Conservation (phyloP, 2,888 invertebrate genomes). For the Seira musarum region DNA sequence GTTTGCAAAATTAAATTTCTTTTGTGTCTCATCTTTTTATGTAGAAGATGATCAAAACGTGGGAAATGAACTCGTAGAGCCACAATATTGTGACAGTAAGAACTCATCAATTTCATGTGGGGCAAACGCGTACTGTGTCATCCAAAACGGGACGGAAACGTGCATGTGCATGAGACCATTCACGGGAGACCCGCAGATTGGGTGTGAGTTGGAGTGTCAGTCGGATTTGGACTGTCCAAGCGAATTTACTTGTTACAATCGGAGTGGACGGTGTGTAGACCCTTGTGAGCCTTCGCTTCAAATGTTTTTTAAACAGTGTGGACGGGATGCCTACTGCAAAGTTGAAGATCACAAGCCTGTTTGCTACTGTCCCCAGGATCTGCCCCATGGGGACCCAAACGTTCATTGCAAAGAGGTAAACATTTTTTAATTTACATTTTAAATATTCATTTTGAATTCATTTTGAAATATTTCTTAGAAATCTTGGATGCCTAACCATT, state of each 20-base stretch:
- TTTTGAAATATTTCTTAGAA: conserved; percentile 46
- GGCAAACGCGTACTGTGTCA: conserved; percentile 35
- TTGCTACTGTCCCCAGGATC: conserved; percentile 70
- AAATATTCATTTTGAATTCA: background rate
- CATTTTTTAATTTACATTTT: background rate
- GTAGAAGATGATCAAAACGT: conserved; percentile 6
- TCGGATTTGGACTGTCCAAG: conserved; percentile 60
- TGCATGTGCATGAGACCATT: conserved; percentile 63
- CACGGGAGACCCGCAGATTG: conserved; percentile 61
- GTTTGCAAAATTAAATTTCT: no score
- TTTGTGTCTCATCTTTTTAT: background rate
- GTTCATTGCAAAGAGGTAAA: conserved; percentile 63
- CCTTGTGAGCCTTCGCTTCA: conserved; percentile 58
- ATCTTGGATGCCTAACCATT: conserved; percentile 59
- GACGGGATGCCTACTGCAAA: conserved; percentile 70
- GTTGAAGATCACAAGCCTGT: conserved; percentile 70
- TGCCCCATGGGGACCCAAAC: conserved; percentile 56
- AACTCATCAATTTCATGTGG: conserved; percentile 47
- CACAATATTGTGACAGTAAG: conserved; percentile 41
- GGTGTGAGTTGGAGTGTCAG: conserved; percentile 61
- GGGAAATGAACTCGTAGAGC: conserved; percentile 34
- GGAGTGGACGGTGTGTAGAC: conserved; percentile 60
- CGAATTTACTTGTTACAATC: conserved; percentile 49
- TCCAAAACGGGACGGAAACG: conserved; percentile 51
- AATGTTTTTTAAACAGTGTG: conserved; percentile 59